These are phyloP conservation scores for Drymonia ruficornis DNA, from an alignment of 2,888 invertebrate genomes.

Conservation along the genomic window DNA sequence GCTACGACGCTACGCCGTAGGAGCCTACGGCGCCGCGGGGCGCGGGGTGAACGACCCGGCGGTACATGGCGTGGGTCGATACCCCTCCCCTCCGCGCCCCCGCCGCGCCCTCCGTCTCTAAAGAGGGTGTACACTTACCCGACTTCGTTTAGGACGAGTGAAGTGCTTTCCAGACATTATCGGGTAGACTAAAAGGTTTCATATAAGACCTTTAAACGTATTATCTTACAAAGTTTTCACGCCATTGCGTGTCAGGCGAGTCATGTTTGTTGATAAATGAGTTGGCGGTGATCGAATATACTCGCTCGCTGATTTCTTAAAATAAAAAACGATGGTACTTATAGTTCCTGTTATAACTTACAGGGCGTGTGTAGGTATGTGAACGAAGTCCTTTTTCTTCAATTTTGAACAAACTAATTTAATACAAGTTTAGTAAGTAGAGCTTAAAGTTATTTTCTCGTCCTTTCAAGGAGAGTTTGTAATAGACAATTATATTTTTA, in stretches of 20 bases:
- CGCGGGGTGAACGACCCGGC: slow-evolving; percentile 76
- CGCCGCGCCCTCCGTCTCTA: slow-evolving; percentile 37
- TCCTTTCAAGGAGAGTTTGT: neutral
- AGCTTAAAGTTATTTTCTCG: neutral
- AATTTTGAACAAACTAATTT: neutral
- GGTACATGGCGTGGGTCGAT: slow-evolving; percentile 74
- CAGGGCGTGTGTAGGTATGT: no score
- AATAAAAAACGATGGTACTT: no score
- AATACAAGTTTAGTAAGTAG: neutral
- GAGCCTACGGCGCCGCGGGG: slow-evolving; percentile 50
- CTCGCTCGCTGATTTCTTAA: neutral
- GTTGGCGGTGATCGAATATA: neutral
- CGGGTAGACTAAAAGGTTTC: slow-evolving; percentile 54
- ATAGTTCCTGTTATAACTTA: no score
- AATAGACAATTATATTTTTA: neutral
- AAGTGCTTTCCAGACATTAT: slow-evolving; percentile 56
- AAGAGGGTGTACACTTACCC: slow-evolving; percentile 51
- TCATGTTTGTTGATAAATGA: slow-evolving; percentile 2
- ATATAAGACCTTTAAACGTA: slow-evolving; percentile 45
- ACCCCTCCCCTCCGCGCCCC: slow-evolving; percentile 50
- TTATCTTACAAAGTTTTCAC: slow-evolving; percentile 26
- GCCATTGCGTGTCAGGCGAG: neutral
- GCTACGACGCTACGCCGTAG: slow-evolving; percentile 54
- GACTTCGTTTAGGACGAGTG: slow-evolving; percentile 61
- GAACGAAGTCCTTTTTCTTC: neutral